Evolutionary conservation across 2,888 invertebrate genomes (phyloP).

Genomic region (Aricia artaxerxes): DNA sequence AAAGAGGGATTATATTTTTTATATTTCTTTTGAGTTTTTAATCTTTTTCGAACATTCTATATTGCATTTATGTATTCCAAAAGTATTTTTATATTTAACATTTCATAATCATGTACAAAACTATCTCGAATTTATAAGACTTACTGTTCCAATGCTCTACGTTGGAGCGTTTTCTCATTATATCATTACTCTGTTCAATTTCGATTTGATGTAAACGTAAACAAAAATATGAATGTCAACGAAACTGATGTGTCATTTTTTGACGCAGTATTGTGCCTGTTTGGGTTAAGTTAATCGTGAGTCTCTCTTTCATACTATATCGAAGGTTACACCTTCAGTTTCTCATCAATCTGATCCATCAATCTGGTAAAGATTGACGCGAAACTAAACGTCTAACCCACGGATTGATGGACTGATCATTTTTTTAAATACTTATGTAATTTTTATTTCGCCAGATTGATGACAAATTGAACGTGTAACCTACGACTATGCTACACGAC

Average conservation of each 20-base stretch:
- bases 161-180: background rate
- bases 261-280: background rate
- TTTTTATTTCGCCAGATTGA: no score
- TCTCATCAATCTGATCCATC: no score
- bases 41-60: background rate
- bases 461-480: no score
- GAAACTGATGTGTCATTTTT: background rate
- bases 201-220: background rate
- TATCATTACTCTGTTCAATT: background rate
- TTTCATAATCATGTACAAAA: slow-evolving; percentile 2
- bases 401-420: no score
- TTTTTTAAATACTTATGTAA: no score
- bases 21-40: background rate
- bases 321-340: no score
- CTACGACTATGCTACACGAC: no score
- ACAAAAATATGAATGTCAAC: background rate
- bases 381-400: no score
- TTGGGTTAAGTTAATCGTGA: no score
- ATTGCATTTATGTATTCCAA: slow-evolving; percentile 18
- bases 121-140: slow-evolving; percentile 24
- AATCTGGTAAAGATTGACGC: no score
- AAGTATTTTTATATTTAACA: slow-evolving; percentile 19
- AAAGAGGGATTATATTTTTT: slow-evolving; percentile 1
- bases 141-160: background rate
- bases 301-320: no score